Conservation (phyloP, 2,113 vertebrate species). For the Oceanodroma tethys region DNA sequence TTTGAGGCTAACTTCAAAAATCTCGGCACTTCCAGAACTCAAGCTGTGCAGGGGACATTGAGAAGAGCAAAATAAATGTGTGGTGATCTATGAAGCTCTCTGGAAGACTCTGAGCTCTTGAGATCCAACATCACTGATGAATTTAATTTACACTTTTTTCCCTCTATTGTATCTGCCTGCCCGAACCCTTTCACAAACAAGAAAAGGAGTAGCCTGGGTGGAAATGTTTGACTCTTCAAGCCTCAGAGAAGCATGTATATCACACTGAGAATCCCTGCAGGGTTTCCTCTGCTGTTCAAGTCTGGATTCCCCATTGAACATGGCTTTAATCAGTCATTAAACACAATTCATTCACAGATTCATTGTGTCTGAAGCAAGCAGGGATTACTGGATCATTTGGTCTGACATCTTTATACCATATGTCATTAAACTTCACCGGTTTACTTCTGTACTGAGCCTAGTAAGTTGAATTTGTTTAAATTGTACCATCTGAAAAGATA, state of each 20-base stretch:
- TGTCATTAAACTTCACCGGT: not conserved
- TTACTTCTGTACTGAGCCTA: not conserved
- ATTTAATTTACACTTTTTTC: not conserved
- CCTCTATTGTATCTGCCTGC: fast-evolving
- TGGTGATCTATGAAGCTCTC: not conserved
- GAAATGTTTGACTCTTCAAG: not conserved
- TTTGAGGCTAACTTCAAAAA: not conserved
- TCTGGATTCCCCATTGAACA: not conserved
- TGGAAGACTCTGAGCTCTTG: not conserved
- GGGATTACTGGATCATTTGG: not conserved
- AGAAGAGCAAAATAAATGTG: not conserved
- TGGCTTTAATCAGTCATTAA: not conserved
- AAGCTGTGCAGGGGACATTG: fast-evolving
- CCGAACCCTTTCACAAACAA: not conserved
- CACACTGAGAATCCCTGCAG: not conserved
- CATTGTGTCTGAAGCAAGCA: not conserved
- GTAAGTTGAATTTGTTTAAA: not conserved
- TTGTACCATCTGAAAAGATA: not conserved
- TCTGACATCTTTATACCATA: not conserved
- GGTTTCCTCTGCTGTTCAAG: not conserved
- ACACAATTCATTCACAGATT: not conserved
- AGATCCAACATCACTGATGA: not conserved
- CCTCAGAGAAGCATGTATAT: not conserved
- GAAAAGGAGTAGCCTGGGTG: not conserved
- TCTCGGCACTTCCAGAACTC: not conserved